These are phyloP conservation scores for Ferrisia virgata DNA, from an alignment of 2,888 invertebrate genomes.

Conservation along the genomic window DNA sequence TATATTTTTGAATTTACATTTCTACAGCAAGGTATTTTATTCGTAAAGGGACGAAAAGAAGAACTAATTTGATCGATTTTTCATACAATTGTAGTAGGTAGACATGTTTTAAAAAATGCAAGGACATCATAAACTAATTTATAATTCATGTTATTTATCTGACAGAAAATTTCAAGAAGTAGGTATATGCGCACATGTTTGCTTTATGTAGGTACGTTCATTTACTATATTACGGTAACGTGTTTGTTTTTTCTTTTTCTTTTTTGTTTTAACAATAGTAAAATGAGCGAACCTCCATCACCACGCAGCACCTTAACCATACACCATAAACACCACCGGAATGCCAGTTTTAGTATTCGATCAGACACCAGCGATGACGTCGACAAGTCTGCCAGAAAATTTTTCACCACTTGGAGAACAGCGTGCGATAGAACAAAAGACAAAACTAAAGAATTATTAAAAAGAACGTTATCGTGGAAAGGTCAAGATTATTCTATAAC, in stretches of 20 bases:
- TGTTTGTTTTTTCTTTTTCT: neutral
- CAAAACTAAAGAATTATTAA: conserved; percentile 69
- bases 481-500: conserved; percentile 42
- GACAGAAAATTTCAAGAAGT: neutral
- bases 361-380: neutral
- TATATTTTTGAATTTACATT: too few relatives aligned
- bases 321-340: conserved; percentile 9
- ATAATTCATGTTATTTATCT: neutral
- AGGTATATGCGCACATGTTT: too few relatives aligned
- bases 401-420: conserved; percentile 67
- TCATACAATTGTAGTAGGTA: neutral
- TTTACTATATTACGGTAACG: neutral
- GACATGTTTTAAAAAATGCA: neutral
- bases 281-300: conserved; percentile 37
- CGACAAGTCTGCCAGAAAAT: conserved; percentile 51
- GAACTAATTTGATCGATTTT: conserved; percentile 26
- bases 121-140: neutral
- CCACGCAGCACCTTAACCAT: conserved; percentile 32
- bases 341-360: conserved; percentile 32
- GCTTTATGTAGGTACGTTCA: too few relatives aligned
- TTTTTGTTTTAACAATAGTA: neutral
- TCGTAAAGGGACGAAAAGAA: neutral
- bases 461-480: conserved; percentile 52
- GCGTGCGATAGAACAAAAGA: conserved; percentile 74
- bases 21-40: too few relatives aligned